Base-by-base conservation (phyloP, 2,113 vertebrate species). In the Bufo gargarizans region DNA sequence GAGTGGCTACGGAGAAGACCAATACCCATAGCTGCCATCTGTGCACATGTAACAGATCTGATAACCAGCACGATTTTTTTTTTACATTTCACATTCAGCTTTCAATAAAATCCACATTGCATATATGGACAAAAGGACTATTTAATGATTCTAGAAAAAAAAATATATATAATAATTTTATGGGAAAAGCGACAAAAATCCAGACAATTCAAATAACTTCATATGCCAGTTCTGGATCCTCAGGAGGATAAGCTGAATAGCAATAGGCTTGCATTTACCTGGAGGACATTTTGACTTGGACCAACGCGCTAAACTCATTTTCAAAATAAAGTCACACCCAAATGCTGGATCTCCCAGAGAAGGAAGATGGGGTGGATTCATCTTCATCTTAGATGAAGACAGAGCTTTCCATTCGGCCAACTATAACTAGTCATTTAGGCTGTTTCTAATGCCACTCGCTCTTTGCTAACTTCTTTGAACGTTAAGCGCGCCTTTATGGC, bases 231-330 rank as follows among this genome's bases (percentile, higher is more conserved):
- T 58, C 6, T 47, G 11, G 43, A 59, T n/a, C 3, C 43, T 11
- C 33, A 13, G 13, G 33, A 77, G 43, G 20, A 76, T 16, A 16
- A 43, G 19, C 50, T 69, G 43, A 55, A 77, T 86, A 86, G 13
- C 47, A 78, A 55, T 79, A 45, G 85, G 76, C 80, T 78, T 86
- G 76, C 2, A 67, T 86, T 79, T 67, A 67, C 76, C 85, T 69
- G 76, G 76, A 86, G 85, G 85, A 45, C 76, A 69, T 79, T 12
- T 10, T 19, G 47, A 53, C n/a, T 78, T 78, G 74, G 59, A 74
- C 69, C 16, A 74, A 4, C 50, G 55, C 47, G 17, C 78, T 77
- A 49, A 88, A 76, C 55, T 53, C 47, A 82, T 88, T 74, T 82
- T n/a, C 20, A 19, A 19, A 63, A 82, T 87, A 80, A 87, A 69